phyloP scores from a whole-genome alignment of 2,797 vertebrate species.

The Chaenodraco wilsoni region DNA sequence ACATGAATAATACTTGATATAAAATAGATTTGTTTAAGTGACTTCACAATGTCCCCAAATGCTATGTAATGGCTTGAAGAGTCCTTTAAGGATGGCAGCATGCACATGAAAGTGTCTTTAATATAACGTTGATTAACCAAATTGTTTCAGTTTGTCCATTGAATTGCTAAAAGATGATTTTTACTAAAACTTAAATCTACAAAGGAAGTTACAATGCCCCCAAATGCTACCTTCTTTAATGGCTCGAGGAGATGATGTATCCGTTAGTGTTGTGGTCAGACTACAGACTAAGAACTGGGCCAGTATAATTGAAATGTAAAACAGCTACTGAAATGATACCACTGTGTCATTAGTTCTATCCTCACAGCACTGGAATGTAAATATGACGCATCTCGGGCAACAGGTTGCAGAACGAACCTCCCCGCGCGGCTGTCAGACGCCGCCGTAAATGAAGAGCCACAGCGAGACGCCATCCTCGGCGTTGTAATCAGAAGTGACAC shows the following conservation, averaged over 20 bases:
- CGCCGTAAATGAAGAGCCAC: conserved; percentile 33
- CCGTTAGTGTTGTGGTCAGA: neutral
- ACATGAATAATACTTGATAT: neutral
- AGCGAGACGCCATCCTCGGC: conserved; percentile 20
- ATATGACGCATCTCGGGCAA: conserved; percentile 22
- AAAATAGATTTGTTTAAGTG: too few relatives aligned
- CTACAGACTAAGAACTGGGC: neutral
- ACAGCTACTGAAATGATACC: neutral
- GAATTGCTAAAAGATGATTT: too few relatives aligned
- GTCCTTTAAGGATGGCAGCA: too few relatives aligned
- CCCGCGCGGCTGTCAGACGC: conserved; percentile 46
- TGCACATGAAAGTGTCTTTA: too few relatives aligned
- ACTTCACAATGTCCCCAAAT: too few relatives aligned
- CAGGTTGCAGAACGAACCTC: conserved; percentile 48
- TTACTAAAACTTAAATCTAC: too few relatives aligned
- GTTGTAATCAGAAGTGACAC: conserved; percentile 60
- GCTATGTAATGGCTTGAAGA: too few relatives aligned
- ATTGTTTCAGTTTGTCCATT: too few relatives aligned
- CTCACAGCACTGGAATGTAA: neutral
- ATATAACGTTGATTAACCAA: too few relatives aligned
- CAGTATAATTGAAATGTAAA: neutral
- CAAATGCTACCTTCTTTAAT: neutral
- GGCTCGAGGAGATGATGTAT: neutral
- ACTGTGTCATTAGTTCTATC: neutral
- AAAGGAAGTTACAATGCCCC: neutral